Percentiles rank a stretch among this genome's conserved stretches.
These are phyloP conservation scores for Electrona antarctica DNA, from an alignment of 2,113 vertebrate species.

Conservation along the genomic window DNA sequence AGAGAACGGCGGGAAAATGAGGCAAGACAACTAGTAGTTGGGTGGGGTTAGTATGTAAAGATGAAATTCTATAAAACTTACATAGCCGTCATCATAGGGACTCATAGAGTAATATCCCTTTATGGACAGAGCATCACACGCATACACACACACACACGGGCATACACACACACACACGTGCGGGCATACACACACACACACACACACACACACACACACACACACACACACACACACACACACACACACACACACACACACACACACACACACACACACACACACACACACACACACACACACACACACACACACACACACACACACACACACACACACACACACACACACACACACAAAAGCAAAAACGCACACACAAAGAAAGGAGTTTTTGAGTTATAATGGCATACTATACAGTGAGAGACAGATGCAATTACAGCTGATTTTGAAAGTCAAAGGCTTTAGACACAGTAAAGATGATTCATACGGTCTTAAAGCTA, in stretches of 20 bases:
- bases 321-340: conserved; percentile 56
- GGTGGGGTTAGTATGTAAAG: conserved; percentile 50
- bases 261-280: conserved; percentile 20
- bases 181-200: no score
- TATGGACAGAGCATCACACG: conserved; percentile 78
- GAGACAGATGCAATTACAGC: conserved; percentile 49
- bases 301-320: conserved; percentile 47
- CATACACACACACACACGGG: conserved; percentile 45
- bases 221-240: conserved; percentile 50
- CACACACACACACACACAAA: conserved; percentile 49
- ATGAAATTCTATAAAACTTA: conserved; percentile 85
- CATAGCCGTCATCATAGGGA: conserved; percentile 92
- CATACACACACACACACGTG: no score
- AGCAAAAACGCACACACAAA: conserved; percentile 59
- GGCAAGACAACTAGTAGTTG: no score
- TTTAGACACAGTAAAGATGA: neutral
- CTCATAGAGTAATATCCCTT: conserved; percentile 94
- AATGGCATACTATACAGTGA: conserved; percentile 57
- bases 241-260: conserved; percentile 55
- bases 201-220: conserved; percentile 44
- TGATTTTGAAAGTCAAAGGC: conserved; percentile 9
- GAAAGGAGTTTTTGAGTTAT: conserved; percentile 52
- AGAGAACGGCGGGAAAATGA: neutral
- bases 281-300: conserved; percentile 42
- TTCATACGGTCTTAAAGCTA: neutral